Conservation (phyloP, 2,888 invertebrate genomes). For the Frankliniella intonsa region DNA sequence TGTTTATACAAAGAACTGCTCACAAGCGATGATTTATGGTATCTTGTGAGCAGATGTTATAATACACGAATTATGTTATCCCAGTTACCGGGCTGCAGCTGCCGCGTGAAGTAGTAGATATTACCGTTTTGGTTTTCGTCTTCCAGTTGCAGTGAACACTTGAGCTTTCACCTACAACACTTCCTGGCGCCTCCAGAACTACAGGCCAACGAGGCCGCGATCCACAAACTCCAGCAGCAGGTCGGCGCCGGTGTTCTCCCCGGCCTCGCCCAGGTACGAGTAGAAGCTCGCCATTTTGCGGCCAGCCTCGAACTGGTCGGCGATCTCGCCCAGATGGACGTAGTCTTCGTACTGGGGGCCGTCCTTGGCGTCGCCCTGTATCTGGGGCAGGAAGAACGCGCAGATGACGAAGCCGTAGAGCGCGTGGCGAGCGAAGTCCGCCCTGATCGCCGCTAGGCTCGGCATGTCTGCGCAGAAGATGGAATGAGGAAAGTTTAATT, state of each 20-base stretch:
- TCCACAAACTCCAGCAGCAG: not conserved
- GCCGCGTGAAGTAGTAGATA: no score
- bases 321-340: not conserved
- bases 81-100: no score
- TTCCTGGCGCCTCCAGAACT: not conserved
- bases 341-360: not conserved
- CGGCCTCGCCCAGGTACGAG: not conserved
- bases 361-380: constrained; percentile 20
- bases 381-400: constrained; percentile 35
- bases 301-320: not conserved
- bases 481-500: no score
- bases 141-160: no score
- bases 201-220: not conserved
- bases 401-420: constrained; percentile 36
- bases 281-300: not conserved
- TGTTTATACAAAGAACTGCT: no score
- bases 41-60: no score
- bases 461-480: constrained; percentile 27
- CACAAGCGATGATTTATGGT: no score
- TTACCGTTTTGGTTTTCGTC: no score
- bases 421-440: constrained; percentile 34
- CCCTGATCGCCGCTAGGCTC: constrained; percentile 32
- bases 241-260: not conserved
- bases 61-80: no score
- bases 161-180: no score